Evolutionary conservation across 2,113 vertebrate species (phyloP).

Genomic region (Scomber japonicus): DNA sequence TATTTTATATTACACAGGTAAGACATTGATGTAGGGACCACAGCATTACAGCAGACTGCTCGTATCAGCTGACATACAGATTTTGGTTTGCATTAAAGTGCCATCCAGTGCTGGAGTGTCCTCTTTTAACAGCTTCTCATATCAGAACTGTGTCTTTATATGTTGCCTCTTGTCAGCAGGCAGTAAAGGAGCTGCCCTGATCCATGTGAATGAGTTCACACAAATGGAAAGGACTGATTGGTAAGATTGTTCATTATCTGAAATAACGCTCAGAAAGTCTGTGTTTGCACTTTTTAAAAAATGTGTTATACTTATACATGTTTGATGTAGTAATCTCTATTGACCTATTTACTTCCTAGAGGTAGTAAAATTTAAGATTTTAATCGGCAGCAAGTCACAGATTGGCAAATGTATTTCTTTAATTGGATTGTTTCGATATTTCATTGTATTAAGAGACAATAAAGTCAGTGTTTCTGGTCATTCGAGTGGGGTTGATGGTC

Average conservation of each 20-base stretch:
- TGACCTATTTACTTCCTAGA: constrained; percentile 12
- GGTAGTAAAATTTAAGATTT: constrained; percentile 23
- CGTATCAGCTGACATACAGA: not conserved
- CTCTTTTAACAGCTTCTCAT: constrained; percentile 50
- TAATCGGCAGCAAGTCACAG: not conserved
- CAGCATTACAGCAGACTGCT: not conserved
- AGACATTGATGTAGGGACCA: constrained; percentile 35
- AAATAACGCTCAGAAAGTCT: constrained; percentile 42
- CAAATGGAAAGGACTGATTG: constrained; percentile 89
- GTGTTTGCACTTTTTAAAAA: not conserved
- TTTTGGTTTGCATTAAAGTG: constrained; percentile 42
- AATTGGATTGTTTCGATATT: not conserved
- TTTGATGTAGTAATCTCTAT: constrained; percentile 25
- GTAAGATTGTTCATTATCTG: constrained; percentile 86
- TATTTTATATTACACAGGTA: constrained; percentile 58
- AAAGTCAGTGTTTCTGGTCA: not conserved
- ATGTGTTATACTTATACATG: constrained; percentile 3
- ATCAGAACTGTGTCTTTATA: constrained; percentile 88
- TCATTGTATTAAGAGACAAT: not conserved
- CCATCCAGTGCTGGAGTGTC: constrained; percentile 49
- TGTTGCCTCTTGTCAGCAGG: constrained; percentile 96
- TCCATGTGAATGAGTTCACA: constrained; percentile 88
- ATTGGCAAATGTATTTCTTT: not conserved
- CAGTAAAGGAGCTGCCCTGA: constrained; percentile 92
- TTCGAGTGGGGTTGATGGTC: constrained; percentile 2